Evolutionary conservation across 2,113 vertebrate genomes (phyloP).

Genomic region (Varanus salvator): DNA sequence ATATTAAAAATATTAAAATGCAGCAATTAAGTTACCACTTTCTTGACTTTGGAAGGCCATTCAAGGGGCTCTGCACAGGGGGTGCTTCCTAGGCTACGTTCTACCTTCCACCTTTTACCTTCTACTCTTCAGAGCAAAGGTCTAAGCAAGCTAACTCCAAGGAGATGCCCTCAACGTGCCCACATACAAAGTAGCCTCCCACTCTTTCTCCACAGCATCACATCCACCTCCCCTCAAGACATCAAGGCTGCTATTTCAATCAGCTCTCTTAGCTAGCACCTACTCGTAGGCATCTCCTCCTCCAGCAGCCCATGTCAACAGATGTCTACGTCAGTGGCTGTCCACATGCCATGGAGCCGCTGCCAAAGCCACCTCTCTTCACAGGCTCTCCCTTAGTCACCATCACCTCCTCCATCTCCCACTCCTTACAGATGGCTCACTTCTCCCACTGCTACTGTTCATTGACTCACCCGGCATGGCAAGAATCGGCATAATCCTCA

Average conservation of each 20-base stretch:
- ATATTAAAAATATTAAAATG: no score
- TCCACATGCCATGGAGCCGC: background rate
- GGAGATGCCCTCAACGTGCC: background rate
- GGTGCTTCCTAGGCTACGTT: no score
- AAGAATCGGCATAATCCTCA: background rate
- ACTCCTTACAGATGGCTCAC: slow-evolving; percentile 2
- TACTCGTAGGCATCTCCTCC: background rate
- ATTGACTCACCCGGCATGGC: background rate
- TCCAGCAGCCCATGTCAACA: background rate
- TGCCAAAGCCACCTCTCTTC: background rate
- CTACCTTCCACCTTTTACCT: no score
- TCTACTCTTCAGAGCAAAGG: background rate
- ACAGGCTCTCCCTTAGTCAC: background rate
- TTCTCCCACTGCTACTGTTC: background rate
- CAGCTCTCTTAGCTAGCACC: background rate
- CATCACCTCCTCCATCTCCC: background rate
- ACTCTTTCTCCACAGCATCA: background rate
- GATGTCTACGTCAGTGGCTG: background rate
- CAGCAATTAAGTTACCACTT: no score
- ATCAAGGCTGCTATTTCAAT: background rate
- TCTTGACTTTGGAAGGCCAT: no score
- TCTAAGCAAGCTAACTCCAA: background rate
- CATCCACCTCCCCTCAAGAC: background rate
- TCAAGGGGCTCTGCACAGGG: no score
- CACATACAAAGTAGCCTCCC: background rate